phyloP scores from a whole-genome alignment of 2,888 invertebrate genomes.

The Aphelenchoides bicaudatus region DNA sequence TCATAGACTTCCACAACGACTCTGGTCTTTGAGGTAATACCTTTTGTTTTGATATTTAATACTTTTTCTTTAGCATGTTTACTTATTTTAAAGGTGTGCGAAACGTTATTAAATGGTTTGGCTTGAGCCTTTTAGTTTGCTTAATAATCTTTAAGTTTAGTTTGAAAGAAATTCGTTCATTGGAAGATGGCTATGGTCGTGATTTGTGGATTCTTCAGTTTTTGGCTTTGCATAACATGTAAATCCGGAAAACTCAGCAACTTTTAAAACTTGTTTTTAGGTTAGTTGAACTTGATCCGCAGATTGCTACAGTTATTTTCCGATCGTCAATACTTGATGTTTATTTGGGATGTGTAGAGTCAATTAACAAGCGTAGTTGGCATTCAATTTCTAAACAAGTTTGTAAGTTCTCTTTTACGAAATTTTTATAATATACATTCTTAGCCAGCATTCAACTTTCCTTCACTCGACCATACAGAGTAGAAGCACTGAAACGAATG shows the following conservation, averaged over 20 bases:
- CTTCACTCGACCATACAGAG: not conserved
- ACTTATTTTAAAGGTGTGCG: no score
- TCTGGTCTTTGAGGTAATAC: no score
- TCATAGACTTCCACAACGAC: no score
- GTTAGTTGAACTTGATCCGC: not conserved
- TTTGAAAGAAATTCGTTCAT: not conserved
- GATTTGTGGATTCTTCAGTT: conserved; percentile 4
- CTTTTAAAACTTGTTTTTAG: not conserved
- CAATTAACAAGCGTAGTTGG: conserved; percentile 7
- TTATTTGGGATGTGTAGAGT: not conserved
- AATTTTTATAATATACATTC: not conserved
- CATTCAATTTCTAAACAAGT: not conserved
- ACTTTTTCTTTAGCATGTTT: no score
- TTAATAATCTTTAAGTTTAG: not conserved
- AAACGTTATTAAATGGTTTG: conserved; percentile 1
- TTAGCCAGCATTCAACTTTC: not conserved
- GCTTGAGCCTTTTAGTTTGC: not conserved
- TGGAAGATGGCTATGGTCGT: conserved; percentile 1
- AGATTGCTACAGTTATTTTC: not conserved
- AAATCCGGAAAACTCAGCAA: not conserved
- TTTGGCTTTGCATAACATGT: not conserved
- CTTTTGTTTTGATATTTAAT: no score
- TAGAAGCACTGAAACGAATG: not conserved
- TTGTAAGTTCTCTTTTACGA: not conserved
- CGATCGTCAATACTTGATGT: not conserved